Conservation (phyloP, 2,888 invertebrate genomes). For the Pyrochroa serraticornis region DNA sequence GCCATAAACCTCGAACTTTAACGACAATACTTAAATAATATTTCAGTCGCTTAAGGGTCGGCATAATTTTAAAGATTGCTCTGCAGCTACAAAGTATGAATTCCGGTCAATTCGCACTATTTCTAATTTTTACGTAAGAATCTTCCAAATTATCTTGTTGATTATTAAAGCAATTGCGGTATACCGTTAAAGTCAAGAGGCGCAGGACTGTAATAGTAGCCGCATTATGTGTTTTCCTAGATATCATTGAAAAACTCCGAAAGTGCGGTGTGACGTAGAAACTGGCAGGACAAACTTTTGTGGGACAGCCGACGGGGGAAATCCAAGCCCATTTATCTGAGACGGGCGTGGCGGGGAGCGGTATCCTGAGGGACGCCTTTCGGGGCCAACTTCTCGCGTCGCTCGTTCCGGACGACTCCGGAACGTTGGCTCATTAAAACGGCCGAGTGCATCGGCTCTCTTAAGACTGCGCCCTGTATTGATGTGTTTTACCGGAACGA, state of each 20-base stretch:
- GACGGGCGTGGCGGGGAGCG: constrained; percentile 33
- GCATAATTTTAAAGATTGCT: too few species aligned
- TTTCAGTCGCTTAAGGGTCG: too few species aligned
- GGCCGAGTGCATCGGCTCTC: constrained; percentile 21
- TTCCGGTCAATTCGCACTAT: too few species aligned
- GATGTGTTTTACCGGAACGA: constrained; percentile 40
- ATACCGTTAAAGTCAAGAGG: constrained; percentile 18
- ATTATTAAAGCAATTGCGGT: constrained; percentile 21
- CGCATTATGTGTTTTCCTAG: constrained; percentile 9
- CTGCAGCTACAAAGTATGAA: too few species aligned
- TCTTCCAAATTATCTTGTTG: constrained; percentile 3
- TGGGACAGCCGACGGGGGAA: constrained; percentile 38
- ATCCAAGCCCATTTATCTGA: constrained; percentile 37
- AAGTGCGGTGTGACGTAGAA: constrained; percentile 12
- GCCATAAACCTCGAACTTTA: too few species aligned
- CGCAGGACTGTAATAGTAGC: constrained; percentile 4
- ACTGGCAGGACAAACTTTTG: constrained; percentile 31
- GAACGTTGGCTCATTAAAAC: constrained; percentile 36
- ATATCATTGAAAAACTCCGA: constrained; percentile 21
- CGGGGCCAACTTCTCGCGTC: constrained; percentile 34
- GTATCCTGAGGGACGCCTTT: constrained; percentile 36
- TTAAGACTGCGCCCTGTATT: constrained; percentile 1
- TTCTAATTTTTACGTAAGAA: too few species aligned
- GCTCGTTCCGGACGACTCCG: constrained; percentile 12
- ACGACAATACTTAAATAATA: too few species aligned